Evolutionary conservation across 2,888 invertebrate genomes (phyloP).

Genomic region (Aplocera efformata): DNA sequence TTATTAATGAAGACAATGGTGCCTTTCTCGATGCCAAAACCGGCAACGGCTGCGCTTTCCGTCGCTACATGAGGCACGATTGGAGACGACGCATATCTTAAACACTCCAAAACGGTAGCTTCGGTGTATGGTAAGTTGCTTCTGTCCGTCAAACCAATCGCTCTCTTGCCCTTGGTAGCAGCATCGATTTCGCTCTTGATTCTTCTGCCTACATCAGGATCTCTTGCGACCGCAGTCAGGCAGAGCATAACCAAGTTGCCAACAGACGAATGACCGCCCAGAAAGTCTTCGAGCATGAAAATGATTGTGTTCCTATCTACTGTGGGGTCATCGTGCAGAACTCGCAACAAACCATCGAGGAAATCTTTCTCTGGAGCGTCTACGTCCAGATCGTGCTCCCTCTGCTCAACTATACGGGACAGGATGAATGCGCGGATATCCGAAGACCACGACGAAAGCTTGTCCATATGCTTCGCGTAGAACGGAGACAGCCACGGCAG

Average conservation of each 20-base stretch:
- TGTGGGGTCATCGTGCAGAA: conserved; percentile 82
- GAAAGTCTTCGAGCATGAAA: conserved; percentile 91
- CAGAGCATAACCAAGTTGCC: conserved; percentile 91
- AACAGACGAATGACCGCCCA: conserved; percentile 93
- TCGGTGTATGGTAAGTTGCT: conserved; percentile 88
- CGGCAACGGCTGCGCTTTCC: conserved; percentile 85
- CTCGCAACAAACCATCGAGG: conserved; percentile 87
- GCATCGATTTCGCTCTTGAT: conserved; percentile 86
- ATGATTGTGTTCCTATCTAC: conserved; percentile 90
- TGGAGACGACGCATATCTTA: conserved; percentile 90
- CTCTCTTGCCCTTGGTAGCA: conserved; percentile 77
- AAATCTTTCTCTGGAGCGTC: conserved; percentile 86
- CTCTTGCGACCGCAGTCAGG: conserved; percentile 84
- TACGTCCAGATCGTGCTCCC: conserved; percentile 76
- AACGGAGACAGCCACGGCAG: conserved; percentile 90
- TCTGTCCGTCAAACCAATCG: conserved; percentile 84
- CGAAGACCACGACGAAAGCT: conserved; percentile 84
- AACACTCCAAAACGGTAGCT: conserved; percentile 89
- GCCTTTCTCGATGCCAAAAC: conserved; percentile 86
- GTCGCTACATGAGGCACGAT: conserved; percentile 95
- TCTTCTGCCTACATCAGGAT: conserved; percentile 82
- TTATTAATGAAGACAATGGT: conserved; percentile 92
- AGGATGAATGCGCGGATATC: conserved; percentile 87
- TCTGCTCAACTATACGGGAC: conserved; percentile 83
- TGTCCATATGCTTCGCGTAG: conserved; percentile 84